Conservation (phyloP, 2,888 invertebrate species). For the Horisme vitalbata region DNA sequence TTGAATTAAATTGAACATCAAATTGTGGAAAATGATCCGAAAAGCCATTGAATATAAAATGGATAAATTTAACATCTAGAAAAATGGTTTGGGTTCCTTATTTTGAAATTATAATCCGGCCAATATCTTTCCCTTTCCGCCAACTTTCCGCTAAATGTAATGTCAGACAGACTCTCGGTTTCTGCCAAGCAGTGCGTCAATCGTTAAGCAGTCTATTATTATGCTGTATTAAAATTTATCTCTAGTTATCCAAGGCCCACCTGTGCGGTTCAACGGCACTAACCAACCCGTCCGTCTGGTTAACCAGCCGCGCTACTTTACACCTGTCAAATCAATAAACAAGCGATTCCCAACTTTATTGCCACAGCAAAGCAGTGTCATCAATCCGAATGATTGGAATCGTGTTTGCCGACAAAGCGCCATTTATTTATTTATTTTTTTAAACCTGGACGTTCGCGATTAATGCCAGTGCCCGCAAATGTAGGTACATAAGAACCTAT, state of each 20-base stretch:
- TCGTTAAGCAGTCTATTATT: conserved; percentile 65
- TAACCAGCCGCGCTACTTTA: conserved; percentile 65
- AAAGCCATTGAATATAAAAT: too few species aligned
- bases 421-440: conserved; percentile 68
- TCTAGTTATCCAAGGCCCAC: conserved; percentile 77
- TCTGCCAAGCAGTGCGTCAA: conserved; percentile 47
- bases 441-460: conserved; percentile 65
- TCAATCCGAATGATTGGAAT: conserved; percentile 46
- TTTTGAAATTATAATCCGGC: conserved; percentile 18
- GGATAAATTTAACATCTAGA: too few species aligned
- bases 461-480: conserved; percentile 59
- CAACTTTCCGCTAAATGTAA: conserved; percentile 29
- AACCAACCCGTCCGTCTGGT: conserved; percentile 73
- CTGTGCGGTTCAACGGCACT: conserved; percentile 78
- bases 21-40: too few species aligned
- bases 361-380: conserved; percentile 41
- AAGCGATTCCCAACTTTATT: conserved; percentile 62
- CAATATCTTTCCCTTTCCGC: conserved; percentile 35
- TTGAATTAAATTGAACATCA: too few species aligned
- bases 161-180: conserved; percentile 47
- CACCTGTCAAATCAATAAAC: conserved; percentile 57
- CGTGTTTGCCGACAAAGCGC: conserved; percentile 63
- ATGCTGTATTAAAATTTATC: conserved; percentile 73
- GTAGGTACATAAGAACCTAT: conserved; percentile 33
- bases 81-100: background rate